Conservation (phyloP, 2,797 vertebrate genomes). For the Trachops cirrhosus region DNA sequence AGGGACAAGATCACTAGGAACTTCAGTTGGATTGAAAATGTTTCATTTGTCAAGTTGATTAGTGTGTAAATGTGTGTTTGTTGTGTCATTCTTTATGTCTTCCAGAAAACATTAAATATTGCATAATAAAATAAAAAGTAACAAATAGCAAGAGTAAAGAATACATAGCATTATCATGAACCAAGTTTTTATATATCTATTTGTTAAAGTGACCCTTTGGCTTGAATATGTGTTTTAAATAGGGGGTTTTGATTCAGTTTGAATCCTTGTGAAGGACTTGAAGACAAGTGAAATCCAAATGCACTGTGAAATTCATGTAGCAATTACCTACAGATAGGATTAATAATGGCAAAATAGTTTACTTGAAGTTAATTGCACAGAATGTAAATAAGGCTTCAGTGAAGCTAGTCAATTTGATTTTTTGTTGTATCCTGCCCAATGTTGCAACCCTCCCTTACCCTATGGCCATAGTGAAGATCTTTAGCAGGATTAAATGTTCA, state of each 20-base stretch:
- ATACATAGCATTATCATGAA: background rate
- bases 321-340: background rate
- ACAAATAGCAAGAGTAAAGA: background rate
- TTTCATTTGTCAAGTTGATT: background rate
- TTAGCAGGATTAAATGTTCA: background rate
- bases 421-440: background rate
- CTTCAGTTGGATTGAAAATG: background rate
- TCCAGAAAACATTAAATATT: background rate
- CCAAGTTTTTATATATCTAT: background rate
- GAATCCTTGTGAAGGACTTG: background rate
- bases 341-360: background rate
- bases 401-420: background rate
- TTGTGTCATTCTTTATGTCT: background rate
- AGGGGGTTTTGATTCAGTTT: background rate
- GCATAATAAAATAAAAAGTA: background rate
- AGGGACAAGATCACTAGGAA: background rate
- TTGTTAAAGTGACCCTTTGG: background rate
- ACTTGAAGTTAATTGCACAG: background rate
- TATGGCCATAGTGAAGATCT: background rate
- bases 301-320: background rate
- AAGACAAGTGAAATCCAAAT: background rate
- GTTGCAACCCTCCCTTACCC: background rate
- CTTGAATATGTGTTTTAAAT: background rate
- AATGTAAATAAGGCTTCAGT: background rate
- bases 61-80: background rate